phyloP scores from a whole-genome alignment of 2,888 invertebrate genomes.

The Noctua comes region DNA sequence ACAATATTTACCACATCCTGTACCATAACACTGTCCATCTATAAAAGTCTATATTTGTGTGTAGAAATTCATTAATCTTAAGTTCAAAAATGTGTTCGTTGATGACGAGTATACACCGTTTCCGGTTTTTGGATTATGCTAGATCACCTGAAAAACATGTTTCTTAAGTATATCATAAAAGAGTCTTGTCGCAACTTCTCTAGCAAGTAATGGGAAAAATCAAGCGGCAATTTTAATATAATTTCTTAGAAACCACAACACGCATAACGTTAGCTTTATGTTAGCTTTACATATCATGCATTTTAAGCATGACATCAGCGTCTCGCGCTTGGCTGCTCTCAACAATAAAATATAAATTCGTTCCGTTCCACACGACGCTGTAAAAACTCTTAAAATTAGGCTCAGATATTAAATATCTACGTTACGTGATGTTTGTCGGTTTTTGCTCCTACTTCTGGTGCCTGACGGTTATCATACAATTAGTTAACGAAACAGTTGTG shows the following conservation, averaged over 20 bases:
- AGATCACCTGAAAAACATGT: neutral
- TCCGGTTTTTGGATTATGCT: neutral
- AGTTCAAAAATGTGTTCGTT: neutral
- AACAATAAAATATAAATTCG: slow-evolving; percentile 74
- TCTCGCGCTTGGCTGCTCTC: slow-evolving; percentile 76
- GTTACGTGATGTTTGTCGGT: slow-evolving; percentile 41
- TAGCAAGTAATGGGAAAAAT: slow-evolving; percentile 55
- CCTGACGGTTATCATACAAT: slow-evolving; percentile 26
- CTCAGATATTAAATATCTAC: slow-evolving; percentile 62
- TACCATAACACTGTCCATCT: neutral
- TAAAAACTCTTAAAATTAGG: slow-evolving; percentile 66
- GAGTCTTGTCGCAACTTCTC: slow-evolving; percentile 22
- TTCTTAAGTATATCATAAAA: slow-evolving; percentile 18
- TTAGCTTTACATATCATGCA: slow-evolving; percentile 69
- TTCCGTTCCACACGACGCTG: slow-evolving; percentile 71
- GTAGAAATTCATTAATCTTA: neutral
- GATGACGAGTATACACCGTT: neutral
- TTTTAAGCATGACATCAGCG: slow-evolving; percentile 78
- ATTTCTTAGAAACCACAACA: slow-evolving; percentile 69
- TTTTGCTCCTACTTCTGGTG: slow-evolving; percentile 46
- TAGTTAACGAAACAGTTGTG: slow-evolving; percentile 7
- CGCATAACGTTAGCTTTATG: slow-evolving; percentile 63
- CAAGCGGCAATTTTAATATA: slow-evolving; percentile 49
- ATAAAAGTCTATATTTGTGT: neutral
- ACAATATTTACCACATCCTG: neutral